A percentile compares a stretch with the other conserved stretches of the same genome.
Conservation (phyloP, 2,888 invertebrate species). For the Acanthoscelides obtectus region DNA sequence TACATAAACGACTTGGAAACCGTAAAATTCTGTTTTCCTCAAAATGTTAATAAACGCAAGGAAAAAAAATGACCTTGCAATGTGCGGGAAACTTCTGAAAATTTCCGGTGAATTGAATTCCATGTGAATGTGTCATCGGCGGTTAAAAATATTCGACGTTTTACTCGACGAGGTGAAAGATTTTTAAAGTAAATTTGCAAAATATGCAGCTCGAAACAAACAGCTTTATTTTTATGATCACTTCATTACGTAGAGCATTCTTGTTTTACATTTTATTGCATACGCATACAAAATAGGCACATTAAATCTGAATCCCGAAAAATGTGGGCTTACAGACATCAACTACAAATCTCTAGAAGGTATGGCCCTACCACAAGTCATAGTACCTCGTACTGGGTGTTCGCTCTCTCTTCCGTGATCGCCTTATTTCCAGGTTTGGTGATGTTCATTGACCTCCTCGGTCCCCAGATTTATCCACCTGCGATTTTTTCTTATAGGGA, state of each 20-base stretch:
- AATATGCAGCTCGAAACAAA: neutral
- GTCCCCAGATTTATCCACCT: too few relatives aligned
- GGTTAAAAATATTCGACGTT: neutral
- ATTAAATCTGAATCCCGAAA: too few relatives aligned
- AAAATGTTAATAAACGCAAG: neutral
- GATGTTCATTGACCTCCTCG: too few relatives aligned
- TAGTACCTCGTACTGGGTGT: too few relatives aligned
- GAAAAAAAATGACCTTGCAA: neutral
- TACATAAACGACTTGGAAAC: neutral
- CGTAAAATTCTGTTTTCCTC: neutral
- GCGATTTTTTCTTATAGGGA: too few relatives aligned
- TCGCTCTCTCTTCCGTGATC: too few relatives aligned
- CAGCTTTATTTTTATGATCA: neutral
- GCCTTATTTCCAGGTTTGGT: too few relatives aligned
- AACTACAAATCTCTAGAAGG: too few relatives aligned
- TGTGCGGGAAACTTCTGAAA: neutral
- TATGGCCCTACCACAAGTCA: too few relatives aligned
- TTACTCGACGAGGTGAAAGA: neutral
- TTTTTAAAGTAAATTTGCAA: neutral
- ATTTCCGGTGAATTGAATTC: neutral
- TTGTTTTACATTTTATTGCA: neutral
- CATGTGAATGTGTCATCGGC: neutral
- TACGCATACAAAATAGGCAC: neutral
- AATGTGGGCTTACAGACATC: too few relatives aligned
- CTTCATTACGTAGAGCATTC: neutral